Percentiles rank a stretch among this genome's conserved stretches.
Conservation (phyloP, 2,113 vertebrate genomes). For the Psilopogon haemacephalus region DNA sequence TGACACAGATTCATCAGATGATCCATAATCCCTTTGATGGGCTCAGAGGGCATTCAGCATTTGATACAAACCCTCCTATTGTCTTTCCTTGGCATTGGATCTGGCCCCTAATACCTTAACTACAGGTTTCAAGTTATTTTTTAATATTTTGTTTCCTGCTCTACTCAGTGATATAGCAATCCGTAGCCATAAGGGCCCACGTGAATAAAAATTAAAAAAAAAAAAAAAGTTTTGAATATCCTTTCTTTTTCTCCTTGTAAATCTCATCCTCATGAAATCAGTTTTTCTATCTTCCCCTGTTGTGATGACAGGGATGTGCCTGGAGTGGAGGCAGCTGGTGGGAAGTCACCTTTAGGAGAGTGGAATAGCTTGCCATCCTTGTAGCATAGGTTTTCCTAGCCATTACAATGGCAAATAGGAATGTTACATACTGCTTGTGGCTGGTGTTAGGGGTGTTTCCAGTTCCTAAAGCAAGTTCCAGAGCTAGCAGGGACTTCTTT, state of each 20-base stretch:
- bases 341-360: not conserved
- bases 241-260: not conserved
- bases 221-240: not conserved
- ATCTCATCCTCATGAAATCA: not conserved
- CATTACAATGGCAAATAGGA: not conserved
- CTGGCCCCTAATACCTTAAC: constrained; percentile 20
- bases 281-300: not conserved
- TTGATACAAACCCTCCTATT: constrained; percentile 45
- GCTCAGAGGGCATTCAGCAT: constrained; percentile 43
- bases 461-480: not conserved
- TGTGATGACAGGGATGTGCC: not conserved
- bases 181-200: not conserved
- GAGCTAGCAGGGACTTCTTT: not conserved
- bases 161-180: not conserved
- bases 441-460: not conserved
- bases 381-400: not conserved
- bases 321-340: not conserved
- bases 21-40: constrained; percentile 54
- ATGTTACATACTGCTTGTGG: not conserved
- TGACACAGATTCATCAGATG: constrained; percentile 30
- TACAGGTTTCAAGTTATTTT: not conserved
- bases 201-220: not conserved
- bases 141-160: constrained; percentile 9
- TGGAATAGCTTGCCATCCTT: not conserved
- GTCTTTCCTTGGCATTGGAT: constrained; percentile 18